These are phyloP conservation scores for Synergus umbraculus DNA, from an alignment of 2,888 invertebrate genomes.

Conservation along the genomic window DNA sequence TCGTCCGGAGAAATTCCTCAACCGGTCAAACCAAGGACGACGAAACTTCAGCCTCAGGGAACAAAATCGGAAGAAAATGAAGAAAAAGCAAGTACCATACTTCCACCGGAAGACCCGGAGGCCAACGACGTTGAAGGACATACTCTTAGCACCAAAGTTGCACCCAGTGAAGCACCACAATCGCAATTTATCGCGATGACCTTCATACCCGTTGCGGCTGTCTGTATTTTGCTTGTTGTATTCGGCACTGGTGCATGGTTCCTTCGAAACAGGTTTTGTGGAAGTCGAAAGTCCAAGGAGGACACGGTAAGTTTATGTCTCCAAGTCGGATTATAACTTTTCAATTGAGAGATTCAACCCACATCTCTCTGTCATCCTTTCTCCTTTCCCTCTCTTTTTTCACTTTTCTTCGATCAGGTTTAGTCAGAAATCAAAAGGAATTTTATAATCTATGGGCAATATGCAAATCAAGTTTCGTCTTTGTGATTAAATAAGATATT, in stretches of 20 bases:
- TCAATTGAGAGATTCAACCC: slow-evolving; percentile 38
- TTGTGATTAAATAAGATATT: neutral
- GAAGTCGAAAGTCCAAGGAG: slow-evolving; percentile 84
- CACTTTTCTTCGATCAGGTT: slow-evolving; percentile 15
- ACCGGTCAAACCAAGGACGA: slow-evolving; percentile 65
- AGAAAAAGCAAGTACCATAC: neutral
- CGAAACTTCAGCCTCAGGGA: slow-evolving; percentile 65
- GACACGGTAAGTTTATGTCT: slow-evolving; percentile 82
- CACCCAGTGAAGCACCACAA: slow-evolving; percentile 65
- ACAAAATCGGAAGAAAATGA: slow-evolving; percentile 47
- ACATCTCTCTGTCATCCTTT: slow-evolving; percentile 18
- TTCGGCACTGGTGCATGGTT: slow-evolving; percentile 84
- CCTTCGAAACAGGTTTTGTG: slow-evolving; percentile 85
- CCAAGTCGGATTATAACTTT: slow-evolving; percentile 22
- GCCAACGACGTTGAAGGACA: slow-evolving; percentile 57
- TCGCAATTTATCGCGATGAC: slow-evolving; percentile 81
- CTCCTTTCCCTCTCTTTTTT: slow-evolving; percentile 25
- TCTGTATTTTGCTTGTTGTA: slow-evolving; percentile 82
- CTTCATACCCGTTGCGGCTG: slow-evolving; percentile 85
- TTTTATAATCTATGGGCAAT: neutral
- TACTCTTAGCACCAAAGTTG: slow-evolving; percentile 66
- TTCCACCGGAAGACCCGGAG: slow-evolving; percentile 30
- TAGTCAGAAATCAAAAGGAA: slow-evolving; percentile 10
- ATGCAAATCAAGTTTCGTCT: neutral
- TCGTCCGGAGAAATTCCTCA: slow-evolving; percentile 48